These are phyloP conservation scores for Monomorium pharaonis DNA, from an alignment of 1,140 invertebrate genomes.

Conservation along the genomic window DNA sequence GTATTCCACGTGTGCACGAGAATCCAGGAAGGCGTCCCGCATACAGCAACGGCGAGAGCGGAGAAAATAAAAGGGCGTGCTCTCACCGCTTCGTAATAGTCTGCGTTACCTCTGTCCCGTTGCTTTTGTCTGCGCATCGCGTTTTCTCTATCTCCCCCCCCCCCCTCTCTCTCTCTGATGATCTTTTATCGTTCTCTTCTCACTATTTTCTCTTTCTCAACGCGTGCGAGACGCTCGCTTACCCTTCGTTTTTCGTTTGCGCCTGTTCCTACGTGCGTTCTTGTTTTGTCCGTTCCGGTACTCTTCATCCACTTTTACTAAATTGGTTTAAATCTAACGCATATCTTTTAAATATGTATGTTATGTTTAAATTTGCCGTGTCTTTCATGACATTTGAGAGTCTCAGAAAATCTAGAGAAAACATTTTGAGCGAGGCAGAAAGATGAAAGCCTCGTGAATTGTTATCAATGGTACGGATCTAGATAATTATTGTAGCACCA, in stretches of 20 bases:
- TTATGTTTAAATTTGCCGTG: neutral
- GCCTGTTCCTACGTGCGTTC: neutral
- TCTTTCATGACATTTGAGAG: neutral
- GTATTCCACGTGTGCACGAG: constrained; percentile 68
- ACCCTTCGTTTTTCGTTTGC: constrained; percentile 8
- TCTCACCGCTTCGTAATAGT: constrained; percentile 67
- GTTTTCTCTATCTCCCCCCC: neutral
- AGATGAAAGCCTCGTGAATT: neutral
- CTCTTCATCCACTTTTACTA: neutral
- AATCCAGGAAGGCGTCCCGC: constrained; percentile 50
- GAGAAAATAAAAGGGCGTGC: constrained; percentile 74
- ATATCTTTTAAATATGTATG: neutral
- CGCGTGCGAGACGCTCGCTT: constrained; percentile 15
- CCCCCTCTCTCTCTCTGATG: constrained; percentile 16
- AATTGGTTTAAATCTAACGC: neutral
- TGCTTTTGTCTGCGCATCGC: constrained; percentile 47
- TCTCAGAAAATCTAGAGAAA: neutral
- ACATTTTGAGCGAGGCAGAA: neutral
- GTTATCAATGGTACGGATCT: neutral
- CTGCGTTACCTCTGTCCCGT: constrained; percentile 66
- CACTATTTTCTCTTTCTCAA: neutral
- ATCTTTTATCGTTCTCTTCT: constrained; percentile 48
- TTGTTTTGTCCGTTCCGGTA: neutral
- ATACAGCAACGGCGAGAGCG: constrained; percentile 31
- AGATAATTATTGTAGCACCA: neutral